A percentile compares a stretch with the other conserved stretches of the same genome.
These are phyloP conservation scores for Invenusta paracnida DNA, from an alignment of 2,888 invertebrate species.

Conservation along the genomic window DNA sequence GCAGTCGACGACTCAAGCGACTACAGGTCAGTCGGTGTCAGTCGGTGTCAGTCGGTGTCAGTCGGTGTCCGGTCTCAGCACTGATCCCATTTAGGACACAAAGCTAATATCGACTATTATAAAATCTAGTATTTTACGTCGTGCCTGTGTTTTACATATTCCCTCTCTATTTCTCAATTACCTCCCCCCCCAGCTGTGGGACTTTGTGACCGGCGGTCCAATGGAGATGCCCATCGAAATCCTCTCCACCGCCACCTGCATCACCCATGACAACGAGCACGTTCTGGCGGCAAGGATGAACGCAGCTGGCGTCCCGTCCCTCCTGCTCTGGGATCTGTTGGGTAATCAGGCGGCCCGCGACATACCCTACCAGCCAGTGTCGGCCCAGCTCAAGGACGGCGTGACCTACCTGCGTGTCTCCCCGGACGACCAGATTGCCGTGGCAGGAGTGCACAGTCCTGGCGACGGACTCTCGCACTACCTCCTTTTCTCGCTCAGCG, in stretches of 20 bases:
- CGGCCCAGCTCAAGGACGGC: conserved; percentile 52
- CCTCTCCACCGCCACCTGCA: conserved; percentile 57
- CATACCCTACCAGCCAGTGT: conserved; percentile 52
- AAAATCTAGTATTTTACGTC: no score
- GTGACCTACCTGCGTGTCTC: conserved; percentile 56
- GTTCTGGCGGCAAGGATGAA: conserved; percentile 56
- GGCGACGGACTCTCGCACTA: conserved; percentile 58
- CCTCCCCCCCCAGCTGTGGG: conserved; percentile 55
- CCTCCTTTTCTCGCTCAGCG: conserved; percentile 57
- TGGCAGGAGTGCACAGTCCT: conserved; percentile 59
- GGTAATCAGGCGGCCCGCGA: conserved; percentile 57
- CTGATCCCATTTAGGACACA: no score
- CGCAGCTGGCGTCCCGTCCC: conserved; percentile 50
- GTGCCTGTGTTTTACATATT: no score
- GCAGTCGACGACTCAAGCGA: conserved; percentile 10
- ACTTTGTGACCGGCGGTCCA: conserved; percentile 57
- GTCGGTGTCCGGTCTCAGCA: background rate
- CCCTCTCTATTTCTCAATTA: background rate
- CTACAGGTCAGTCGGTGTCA: conserved; percentile 21
- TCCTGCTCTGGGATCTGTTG: conserved; percentile 59
- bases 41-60: no score
- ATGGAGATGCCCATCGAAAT: conserved; percentile 56
- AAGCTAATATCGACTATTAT: no score
- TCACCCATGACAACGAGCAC: conserved; percentile 57
- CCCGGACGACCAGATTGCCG: conserved; percentile 55